phyloP scores from a whole-genome alignment of 2,888 invertebrate genomes.

The Apodemia zela region DNA sequence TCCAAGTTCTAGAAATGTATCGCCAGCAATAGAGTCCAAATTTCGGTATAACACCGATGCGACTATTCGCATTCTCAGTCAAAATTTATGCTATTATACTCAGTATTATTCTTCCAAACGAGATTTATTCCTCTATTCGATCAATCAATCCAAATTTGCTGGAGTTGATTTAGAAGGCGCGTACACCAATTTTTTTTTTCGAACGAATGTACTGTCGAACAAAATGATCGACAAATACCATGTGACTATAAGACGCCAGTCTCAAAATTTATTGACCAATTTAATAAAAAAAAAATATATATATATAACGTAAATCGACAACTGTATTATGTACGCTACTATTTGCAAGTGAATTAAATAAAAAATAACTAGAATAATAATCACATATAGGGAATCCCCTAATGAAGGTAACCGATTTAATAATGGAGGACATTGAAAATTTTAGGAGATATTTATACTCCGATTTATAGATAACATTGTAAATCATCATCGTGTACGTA shows the following conservation, averaged over 20 bases:
- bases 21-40: constrained; percentile 24
- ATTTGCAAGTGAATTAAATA: not conserved
- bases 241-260: constrained; percentile 10
- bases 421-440: not conserved
- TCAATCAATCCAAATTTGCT: not conserved
- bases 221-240: constrained; percentile 22
- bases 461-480: constrained; percentile 6
- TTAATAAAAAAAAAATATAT: not conserved
- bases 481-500: not conserved
- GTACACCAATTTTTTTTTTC: constrained; percentile 23
- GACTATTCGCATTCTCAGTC: constrained; percentile 6
- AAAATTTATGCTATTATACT: not conserved
- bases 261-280: not conserved
- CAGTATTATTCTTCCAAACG: not conserved
- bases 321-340: not conserved
- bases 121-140: not conserved
- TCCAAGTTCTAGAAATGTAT: constrained; percentile 75
- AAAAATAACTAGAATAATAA: not conserved
- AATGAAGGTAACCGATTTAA: constrained; percentile 3
- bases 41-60: constrained; percentile 12
- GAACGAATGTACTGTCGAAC: constrained; percentile 22
- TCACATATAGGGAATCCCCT: constrained; percentile 3
- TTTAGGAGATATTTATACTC: constrained; percentile 12
- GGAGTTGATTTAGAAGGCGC: not conserved
- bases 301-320: not conserved